A percentile compares a stretch with the other conserved stretches of the same genome.
phyloP scores from a whole-genome alignment of 2,888 invertebrate species.

The Lordiphosa andalusiaca region DNA sequence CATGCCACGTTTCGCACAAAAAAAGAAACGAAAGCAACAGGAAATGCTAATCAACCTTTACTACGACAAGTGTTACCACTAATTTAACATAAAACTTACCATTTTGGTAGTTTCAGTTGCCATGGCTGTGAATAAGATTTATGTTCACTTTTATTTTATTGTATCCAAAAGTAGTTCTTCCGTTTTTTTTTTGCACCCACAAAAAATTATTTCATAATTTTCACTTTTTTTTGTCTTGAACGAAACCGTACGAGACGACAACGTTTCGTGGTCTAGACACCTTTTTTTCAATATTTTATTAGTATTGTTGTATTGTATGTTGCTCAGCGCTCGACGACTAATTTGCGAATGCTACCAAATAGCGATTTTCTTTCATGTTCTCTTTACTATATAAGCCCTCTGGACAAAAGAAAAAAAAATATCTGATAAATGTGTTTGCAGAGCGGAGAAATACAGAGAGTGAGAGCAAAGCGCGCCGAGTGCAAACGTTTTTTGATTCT shows the following conservation, averaged over 20 bases:
- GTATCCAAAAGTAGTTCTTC: background rate
- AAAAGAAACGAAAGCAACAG: constrained; percentile 8
- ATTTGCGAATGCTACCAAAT: constrained; percentile 52
- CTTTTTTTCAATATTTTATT: constrained; percentile 14
- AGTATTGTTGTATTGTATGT: constrained; percentile 14
- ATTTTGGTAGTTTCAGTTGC: constrained; percentile 67
- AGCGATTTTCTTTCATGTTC: constrained; percentile 47
- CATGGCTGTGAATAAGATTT: constrained; percentile 31
- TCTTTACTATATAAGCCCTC: constrained; percentile 39
- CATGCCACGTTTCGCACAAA: constrained; percentile 26
- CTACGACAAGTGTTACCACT: constrained; percentile 19
- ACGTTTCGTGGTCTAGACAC: constrained; percentile 18
- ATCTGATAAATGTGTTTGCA: constrained; percentile 54
- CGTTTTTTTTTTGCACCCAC: constrained; percentile 9
- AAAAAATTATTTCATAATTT: constrained; percentile 54
- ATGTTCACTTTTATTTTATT: constrained; percentile 8
- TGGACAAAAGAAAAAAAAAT: constrained; percentile 53
- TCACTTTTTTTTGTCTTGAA: constrained; percentile 43
- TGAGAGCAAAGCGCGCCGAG: background rate
- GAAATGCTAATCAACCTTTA: constrained; percentile 13
- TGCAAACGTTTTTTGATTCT: constrained; percentile 1
- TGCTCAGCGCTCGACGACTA: constrained; percentile 49
- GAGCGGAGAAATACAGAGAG: constrained; percentile 27
- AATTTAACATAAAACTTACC: constrained; percentile 43
- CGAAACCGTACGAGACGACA: no score